A percentile compares a stretch with the other conserved stretches of the same genome.
phyloP scores from a whole-genome alignment of 2,797 vertebrate species.

The Picus viridis region DNA sequence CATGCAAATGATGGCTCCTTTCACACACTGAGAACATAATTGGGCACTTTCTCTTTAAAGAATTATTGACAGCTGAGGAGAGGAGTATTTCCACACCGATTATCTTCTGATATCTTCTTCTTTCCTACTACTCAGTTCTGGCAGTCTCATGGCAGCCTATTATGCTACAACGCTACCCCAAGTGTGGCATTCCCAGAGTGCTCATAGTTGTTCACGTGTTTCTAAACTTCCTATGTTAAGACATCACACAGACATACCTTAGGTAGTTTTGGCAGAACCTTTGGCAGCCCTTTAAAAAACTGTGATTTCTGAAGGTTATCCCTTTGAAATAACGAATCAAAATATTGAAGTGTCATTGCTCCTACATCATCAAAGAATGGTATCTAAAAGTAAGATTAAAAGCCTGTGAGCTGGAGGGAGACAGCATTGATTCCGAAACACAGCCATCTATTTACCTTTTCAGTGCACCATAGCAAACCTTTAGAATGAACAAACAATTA shows the following conservation, averaged over 20 bases:
- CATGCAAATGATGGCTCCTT: neutral
- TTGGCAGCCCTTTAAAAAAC: conserved; percentile 98
- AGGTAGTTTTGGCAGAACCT: conserved; percentile 94
- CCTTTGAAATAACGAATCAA: conserved; percentile 97
- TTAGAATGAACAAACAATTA: neutral
- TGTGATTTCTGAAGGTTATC: conserved; percentile 99
- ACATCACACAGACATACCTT: conserved; percentile 83
- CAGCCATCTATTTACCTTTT: neutral
- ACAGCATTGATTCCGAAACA: neutral
- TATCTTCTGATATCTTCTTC: neutral
- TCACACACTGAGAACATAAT: neutral
- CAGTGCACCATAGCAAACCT: neutral
- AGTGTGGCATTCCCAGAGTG: neutral
- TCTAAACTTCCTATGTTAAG: neutral
- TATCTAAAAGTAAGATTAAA: conserved; percentile 82
- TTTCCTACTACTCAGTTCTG: neutral
- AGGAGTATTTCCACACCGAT: neutral
- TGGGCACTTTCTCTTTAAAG: neutral
- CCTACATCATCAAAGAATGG: conserved; percentile 98
- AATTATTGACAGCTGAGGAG: neutral
- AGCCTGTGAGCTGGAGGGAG: conserved; percentile 24
- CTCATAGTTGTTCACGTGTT: neutral
- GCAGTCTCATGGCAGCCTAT: neutral
- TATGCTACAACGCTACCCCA: neutral
- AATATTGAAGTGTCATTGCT: conserved; percentile 95